A percentile compares a stretch with the other conserved stretches of the same genome.
These are phyloP conservation scores for Tethea ocularis DNA, from an alignment of 2,888 invertebrate genomes.

Conservation along the genomic window DNA sequence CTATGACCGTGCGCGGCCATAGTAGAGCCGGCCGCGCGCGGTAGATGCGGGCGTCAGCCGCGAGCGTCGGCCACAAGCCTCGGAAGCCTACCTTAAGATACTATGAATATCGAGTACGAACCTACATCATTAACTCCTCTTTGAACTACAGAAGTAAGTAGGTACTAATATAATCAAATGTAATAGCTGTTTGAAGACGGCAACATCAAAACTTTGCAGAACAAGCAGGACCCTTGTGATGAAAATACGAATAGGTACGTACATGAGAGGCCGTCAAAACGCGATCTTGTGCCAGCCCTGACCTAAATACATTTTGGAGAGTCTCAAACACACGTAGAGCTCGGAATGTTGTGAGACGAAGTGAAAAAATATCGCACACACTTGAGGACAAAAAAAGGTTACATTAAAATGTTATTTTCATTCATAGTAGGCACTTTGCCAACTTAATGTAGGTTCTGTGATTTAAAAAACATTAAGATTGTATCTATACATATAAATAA, in stretches of 20 bases:
- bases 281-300: background rate
- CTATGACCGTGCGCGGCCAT: too few species aligned
- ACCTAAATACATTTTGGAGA: slow-evolving; percentile 5
- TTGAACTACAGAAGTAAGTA: background rate
- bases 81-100: background rate
- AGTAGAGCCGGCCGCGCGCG: too few species aligned
- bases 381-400: background rate
- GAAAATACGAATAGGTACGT: background rate
- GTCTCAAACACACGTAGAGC: background rate
- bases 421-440: background rate
- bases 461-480: too few species aligned
- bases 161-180: slow-evolving; percentile 1
- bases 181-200: slow-evolving; percentile 5
- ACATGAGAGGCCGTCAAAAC: slow-evolving; percentile 2
- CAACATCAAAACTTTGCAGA: slow-evolving; percentile 3
- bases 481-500: too few species aligned
- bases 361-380: background rate
- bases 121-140: background rate
- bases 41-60: too few species aligned
- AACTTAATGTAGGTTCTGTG: too few species aligned
- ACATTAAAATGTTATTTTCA: background rate
- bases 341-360: background rate
- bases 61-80: too few species aligned
- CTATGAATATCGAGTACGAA: background rate
- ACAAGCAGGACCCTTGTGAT: background rate